Conservation (phyloP, 1,140 invertebrate species). For the Listronotus oregonensis region DNA sequence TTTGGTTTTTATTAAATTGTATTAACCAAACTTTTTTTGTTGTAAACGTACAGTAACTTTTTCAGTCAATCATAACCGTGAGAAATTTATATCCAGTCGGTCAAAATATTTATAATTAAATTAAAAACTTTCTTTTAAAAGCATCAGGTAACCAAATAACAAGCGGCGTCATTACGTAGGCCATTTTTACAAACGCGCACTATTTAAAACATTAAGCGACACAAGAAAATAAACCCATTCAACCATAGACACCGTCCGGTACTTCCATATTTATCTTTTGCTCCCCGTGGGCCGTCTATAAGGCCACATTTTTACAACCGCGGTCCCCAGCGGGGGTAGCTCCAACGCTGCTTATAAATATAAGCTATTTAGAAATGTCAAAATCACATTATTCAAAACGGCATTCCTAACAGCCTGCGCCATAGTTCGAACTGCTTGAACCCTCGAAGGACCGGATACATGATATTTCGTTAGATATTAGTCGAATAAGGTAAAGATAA, state of each 20-base stretch:
- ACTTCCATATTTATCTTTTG: conserved; percentile 31
- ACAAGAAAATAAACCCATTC: conserved; percentile 5
- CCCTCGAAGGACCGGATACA: conserved; percentile 18
- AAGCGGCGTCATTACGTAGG: too few species aligned
- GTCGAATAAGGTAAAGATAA: background rate
- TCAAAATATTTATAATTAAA: too few species aligned
- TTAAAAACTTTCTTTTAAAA: too few species aligned
- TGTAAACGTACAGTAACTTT: too few species aligned
- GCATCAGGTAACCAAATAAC: too few species aligned
- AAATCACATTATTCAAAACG: conserved; percentile 45
- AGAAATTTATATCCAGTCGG: too few species aligned
- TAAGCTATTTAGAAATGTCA: conserved; percentile 47
- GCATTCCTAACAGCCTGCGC: conserved; percentile 30
- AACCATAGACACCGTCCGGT: background rate
- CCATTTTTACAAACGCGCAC: conserved; percentile 1
- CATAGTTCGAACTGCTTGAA: conserved; percentile 6
- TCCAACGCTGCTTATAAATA: conserved; percentile 37
- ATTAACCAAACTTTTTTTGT: too few species aligned
- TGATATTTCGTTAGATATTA: conserved; percentile 15
- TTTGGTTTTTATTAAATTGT: too few species aligned
- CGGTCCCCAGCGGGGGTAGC: conserved; percentile 38
- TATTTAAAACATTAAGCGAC: background rate
- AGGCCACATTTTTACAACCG: conserved; percentile 35
- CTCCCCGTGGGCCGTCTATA: conserved; percentile 33
- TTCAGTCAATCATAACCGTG: too few species aligned